These are phyloP conservation scores for Squalus acanthias DNA, from an alignment of 2,797 vertebrate genomes.

Conservation along the genomic window DNA sequence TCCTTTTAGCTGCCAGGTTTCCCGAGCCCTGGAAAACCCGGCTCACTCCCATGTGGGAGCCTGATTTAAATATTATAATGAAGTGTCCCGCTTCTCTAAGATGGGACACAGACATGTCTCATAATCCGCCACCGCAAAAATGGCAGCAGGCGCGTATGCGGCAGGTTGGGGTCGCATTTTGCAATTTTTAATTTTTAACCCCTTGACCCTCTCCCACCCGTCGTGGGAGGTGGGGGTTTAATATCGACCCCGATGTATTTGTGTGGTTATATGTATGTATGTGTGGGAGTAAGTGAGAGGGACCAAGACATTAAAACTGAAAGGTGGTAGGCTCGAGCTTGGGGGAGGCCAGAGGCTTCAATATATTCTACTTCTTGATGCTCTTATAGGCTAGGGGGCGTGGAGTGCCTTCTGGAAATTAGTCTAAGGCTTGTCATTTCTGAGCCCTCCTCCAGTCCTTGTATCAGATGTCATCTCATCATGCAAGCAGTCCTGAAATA, in stretches of 20 bases:
- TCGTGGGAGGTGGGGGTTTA: not conserved
- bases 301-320: not conserved
- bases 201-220: not conserved
- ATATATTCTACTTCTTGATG: not conserved
- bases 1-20: not conserved
- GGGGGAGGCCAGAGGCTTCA: not conserved
- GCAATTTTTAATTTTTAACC: not conserved
- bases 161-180: not conserved
- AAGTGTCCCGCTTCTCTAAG: not conserved
- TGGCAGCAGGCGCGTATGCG: not conserved
- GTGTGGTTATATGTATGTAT: not conserved
- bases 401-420: not conserved
- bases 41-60: not conserved
- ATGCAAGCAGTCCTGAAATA: not conserved
- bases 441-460: not conserved
- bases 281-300: not conserved
- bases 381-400: not conserved
- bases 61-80: not conserved
- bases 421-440: not conserved
- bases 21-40: not conserved
- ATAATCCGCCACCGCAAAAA: not conserved
- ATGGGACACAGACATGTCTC: not conserved
- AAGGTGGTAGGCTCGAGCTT: not conserved
- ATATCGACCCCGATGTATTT: not conserved
- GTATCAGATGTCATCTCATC: not conserved